These are phyloP conservation scores for Gymnopithys bicolor DNA, from an alignment of 2,797 vertebrate genomes.

Conservation along the genomic window DNA sequence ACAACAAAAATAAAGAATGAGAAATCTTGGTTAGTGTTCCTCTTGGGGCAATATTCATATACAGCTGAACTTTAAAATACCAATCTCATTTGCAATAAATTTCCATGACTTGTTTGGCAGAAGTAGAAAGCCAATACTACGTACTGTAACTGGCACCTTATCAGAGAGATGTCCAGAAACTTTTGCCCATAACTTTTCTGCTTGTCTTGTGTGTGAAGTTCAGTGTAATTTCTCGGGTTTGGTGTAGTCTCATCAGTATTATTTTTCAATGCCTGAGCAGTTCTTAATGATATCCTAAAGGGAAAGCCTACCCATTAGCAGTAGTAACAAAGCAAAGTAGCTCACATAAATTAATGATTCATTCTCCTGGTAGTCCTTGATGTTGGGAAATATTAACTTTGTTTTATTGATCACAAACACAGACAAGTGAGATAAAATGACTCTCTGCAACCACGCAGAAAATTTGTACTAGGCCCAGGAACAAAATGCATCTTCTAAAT, in stretches of 20 bases:
- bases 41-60: neutral
- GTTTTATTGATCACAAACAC: slow-evolving; percentile 50
- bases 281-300: slow-evolving; percentile 26
- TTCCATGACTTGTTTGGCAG: neutral
- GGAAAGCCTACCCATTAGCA: slow-evolving; percentile 24
- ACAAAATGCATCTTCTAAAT: neutral
- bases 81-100: neutral
- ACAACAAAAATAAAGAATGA: neutral
- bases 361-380: neutral
- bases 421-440: neutral
- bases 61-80: slow-evolving; percentile 17
- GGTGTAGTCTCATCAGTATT: neutral
- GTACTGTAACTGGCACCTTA: neutral
- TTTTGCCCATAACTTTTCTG: neutral
- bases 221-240: neutral
- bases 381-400: slow-evolving; percentile 44
- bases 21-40: neutral
- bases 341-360: slow-evolving; percentile 21
- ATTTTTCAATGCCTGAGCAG: neutral
- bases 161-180: neutral
- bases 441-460: neutral
- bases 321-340: slow-evolving; percentile 19
- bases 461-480: neutral
- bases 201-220: neutral
- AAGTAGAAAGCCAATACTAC: neutral